Percentiles rank a stretch among this genome's conserved stretches.
Evolutionary conservation across 2,113 vertebrate genomes (phyloP).

Genomic region (Brachypodius melanocephalos): DNA sequence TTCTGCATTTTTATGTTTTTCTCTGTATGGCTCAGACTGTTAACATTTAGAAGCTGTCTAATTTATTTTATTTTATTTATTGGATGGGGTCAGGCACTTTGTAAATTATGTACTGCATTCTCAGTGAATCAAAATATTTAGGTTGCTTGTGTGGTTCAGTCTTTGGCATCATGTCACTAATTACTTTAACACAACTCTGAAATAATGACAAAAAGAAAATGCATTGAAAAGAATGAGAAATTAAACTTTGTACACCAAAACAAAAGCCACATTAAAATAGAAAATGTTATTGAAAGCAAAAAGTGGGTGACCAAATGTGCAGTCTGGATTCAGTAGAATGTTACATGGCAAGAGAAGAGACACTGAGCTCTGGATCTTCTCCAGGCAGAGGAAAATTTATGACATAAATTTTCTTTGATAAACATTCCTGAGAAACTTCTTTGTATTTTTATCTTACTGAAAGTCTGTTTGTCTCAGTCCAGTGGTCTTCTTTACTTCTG

Average conservation of each 20-base stretch:
- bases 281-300: conserved; percentile 31
- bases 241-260: conserved; percentile 63
- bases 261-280: conserved; percentile 47
- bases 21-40: background rate
- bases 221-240: conserved; percentile 60
- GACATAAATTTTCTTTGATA: conserved; percentile 28
- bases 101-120: conserved; percentile 57
- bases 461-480: background rate
- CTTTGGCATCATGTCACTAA: conserved; percentile 72
- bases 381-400: conserved; percentile 5
- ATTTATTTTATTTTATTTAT: conserved; percentile 53
- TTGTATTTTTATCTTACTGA: conserved; percentile 12
- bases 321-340: conserved; percentile 41
- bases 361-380: background rate
- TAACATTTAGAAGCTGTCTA: background rate
- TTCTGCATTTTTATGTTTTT: background rate
- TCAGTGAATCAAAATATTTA: conserved; percentile 69
- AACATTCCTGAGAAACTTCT: conserved; percentile 4
- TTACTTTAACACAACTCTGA: conserved; percentile 65
- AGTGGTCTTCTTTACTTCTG: background rate
- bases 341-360: conserved; percentile 52
- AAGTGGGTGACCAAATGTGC: conserved; percentile 22
- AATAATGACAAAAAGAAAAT: conserved; percentile 70
- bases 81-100: conserved; percentile 26
- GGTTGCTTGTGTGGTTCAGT: conserved; percentile 60